These are phyloP conservation scores for Schizopygopsis pylzovi DNA, from an alignment of 2,797 vertebrate genomes.

Conservation along the genomic window DNA sequence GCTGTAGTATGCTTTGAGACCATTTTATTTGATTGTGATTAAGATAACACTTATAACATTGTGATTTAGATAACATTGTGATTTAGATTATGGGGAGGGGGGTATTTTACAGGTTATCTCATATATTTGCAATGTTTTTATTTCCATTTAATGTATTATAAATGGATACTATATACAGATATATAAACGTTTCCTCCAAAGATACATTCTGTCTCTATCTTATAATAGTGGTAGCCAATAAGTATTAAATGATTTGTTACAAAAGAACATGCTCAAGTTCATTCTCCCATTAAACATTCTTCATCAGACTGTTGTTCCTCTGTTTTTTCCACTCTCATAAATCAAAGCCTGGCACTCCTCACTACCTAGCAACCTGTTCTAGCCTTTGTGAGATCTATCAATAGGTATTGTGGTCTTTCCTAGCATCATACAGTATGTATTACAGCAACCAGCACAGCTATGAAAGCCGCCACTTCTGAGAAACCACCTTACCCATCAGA, in stretches of 20 bases:
- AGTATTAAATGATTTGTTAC: background rate
- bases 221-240: conserved; percentile 1
- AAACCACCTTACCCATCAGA: conserved; percentile 67
- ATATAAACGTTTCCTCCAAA: background rate
- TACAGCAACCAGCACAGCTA: conserved; percentile 67
- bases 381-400: conserved; percentile 51
- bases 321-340: background rate
- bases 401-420: conserved; percentile 55
- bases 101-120: background rate
- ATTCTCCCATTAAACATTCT: conserved; percentile 13
- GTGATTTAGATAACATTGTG: no score
- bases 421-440: conserved; percentile 65
- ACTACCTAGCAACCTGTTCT: conserved; percentile 54
- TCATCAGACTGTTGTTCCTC: conserved; percentile 22
- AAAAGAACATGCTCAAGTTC: background rate
- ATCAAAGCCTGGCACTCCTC: conserved; percentile 40
- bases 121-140: background rate
- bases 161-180: background rate
- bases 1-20: background rate
- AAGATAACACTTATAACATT: no score
- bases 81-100: no score
- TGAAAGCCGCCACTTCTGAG: conserved; percentile 67
- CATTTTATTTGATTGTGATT: background rate
- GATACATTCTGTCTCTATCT: background rate
- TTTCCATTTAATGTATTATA: background rate